phyloP scores from a whole-genome alignment of 2,113 vertebrate species.

The Zapornia atra region DNA sequence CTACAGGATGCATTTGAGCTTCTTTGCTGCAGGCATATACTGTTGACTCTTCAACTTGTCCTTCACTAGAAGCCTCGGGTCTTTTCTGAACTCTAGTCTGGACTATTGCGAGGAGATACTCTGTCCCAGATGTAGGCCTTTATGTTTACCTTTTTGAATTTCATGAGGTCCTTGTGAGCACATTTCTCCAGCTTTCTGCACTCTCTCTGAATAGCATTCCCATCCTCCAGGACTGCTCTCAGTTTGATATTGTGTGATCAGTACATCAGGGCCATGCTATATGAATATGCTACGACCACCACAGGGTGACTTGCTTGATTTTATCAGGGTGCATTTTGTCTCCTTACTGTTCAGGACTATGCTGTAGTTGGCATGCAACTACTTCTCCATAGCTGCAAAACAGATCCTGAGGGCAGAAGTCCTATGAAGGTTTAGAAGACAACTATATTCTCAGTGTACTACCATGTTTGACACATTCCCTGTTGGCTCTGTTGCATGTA shows the following conservation, averaged over 20 bases:
- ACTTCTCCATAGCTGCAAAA: neutral
- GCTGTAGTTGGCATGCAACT: neutral
- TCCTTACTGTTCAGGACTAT: neutral
- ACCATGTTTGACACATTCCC: rapidly evolving
- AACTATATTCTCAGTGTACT: neutral
- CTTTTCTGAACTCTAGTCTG: neutral
- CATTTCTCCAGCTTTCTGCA: neutral
- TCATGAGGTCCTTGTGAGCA: neutral
- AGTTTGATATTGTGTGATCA: neutral
- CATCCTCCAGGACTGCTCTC: neutral
- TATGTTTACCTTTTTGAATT: neutral
- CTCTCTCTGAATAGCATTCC: neutral
- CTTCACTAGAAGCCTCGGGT: neutral
- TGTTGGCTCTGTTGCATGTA: neutral
- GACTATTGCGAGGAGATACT: neutral
- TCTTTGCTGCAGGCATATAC: neutral
- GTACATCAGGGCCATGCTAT: neutral
- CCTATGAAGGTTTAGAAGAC: neutral
- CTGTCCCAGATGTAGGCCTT: neutral
- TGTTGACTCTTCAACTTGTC: neutral
- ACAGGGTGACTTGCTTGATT: neutral
- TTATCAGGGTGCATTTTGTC: neutral
- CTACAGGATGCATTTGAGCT: no score
- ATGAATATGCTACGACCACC: neutral
- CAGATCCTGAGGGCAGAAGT: neutral